Conservation (phyloP, 2,888 invertebrate genomes). For the Dasysyrphus tricinctus region DNA sequence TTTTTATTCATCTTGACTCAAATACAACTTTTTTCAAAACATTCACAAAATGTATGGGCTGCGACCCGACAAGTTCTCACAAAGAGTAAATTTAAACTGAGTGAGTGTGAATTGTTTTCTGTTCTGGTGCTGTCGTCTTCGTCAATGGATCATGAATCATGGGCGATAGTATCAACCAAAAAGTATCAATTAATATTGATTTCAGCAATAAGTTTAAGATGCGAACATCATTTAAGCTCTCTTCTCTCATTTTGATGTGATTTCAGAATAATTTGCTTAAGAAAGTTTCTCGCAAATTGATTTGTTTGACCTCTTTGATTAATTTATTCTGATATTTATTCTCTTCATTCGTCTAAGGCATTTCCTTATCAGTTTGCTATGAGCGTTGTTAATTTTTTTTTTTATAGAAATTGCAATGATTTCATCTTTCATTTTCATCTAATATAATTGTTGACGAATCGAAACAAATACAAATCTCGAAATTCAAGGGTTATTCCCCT, state of each 20-base stretch:
- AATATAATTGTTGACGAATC: neutral
- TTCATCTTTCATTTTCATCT: neutral
- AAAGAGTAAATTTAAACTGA: constrained; percentile 70
- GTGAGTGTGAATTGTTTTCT: constrained; percentile 22
- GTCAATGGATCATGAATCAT: neutral
- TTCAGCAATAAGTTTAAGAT: neutral
- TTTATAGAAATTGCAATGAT: neutral
- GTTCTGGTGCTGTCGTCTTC: neutral
- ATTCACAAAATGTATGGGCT: neutral
- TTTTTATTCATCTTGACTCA: constrained; percentile 29
- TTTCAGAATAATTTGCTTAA: constrained; percentile 4
- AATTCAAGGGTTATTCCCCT: constrained; percentile 24
- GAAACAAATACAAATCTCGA: neutral
- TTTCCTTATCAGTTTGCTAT: constrained; percentile 38
- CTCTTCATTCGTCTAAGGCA: neutral
- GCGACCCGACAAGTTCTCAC: constrained; percentile 55
- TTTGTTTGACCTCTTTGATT: constrained; percentile 42
- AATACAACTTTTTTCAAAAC: neutral
- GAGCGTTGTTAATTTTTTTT: constrained; percentile 1
- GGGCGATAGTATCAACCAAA: neutral
- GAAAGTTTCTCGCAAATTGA: neutral
- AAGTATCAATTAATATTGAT: neutral
- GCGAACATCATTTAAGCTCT: neutral
- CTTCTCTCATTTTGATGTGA: constrained; percentile 19
- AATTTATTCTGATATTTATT: neutral